A percentile compares a stretch with the other conserved stretches of the same genome.
These are phyloP conservation scores for Vireo griseus DNA, from an alignment of 2,797 vertebrate genomes.

Conservation along the genomic window DNA sequence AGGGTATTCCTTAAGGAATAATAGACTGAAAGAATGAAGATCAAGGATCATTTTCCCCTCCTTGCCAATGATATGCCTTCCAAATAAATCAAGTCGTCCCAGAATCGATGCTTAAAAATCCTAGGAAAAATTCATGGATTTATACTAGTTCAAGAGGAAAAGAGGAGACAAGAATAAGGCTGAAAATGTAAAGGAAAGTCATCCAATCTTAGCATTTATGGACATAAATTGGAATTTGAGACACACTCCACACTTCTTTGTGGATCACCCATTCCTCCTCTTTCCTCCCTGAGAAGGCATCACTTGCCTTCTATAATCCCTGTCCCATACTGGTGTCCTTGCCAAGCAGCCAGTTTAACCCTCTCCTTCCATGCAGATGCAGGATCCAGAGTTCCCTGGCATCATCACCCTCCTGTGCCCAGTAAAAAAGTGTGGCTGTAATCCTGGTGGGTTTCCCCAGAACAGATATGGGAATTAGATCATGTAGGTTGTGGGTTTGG, in stretches of 20 bases:
- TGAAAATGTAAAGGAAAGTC: background rate
- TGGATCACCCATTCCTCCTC: background rate
- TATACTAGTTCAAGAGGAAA: background rate
- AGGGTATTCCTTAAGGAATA: background rate
- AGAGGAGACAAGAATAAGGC: background rate
- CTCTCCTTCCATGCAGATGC: background rate
- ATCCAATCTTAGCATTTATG: background rate
- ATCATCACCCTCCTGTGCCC: too few species aligned
- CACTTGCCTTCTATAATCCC: accelerated
- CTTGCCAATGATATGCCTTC: background rate
- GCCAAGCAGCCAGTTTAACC: background rate
- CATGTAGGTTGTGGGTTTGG: accelerated
- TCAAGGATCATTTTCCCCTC: background rate
- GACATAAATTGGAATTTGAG: background rate
- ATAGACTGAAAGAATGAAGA: background rate
- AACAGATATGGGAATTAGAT: background rate
- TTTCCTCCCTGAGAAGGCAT: accelerated
- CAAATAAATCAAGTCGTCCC: background rate
- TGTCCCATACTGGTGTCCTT: background rate
- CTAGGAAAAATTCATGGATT: background rate
- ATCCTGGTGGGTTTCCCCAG: background rate
- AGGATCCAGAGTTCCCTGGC: background rate
- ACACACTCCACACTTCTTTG: background rate
- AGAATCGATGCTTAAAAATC: background rate
- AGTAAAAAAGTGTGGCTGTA: background rate